Conservation (phyloP, 2,113 vertebrate genomes). For the Nothoprocta perdicaria region DNA sequence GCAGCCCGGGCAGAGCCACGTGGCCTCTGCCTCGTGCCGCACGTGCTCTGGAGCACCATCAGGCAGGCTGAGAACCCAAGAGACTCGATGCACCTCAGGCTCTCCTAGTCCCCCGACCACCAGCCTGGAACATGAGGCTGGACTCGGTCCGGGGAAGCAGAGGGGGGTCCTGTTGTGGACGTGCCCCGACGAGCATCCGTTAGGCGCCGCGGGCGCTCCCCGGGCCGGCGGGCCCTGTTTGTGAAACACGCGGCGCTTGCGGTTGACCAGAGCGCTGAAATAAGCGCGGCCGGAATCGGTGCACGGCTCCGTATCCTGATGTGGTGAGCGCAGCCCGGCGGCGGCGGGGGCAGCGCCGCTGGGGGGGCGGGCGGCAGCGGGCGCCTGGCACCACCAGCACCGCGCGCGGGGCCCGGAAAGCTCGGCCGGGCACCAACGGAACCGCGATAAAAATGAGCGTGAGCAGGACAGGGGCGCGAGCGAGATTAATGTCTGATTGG, state of each 20-base stretch:
- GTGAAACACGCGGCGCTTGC: slow-evolving; percentile 79
- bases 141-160: fast-evolving
- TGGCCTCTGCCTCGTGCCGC: fast-evolving
- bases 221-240: slow-evolving; percentile 74
- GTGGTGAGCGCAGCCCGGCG: slow-evolving; percentile 77
- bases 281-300: slow-evolving; percentile 85
- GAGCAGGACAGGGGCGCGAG: slow-evolving; percentile 73
- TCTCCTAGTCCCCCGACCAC: background rate
- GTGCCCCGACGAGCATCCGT: slow-evolving; percentile 67
- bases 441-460: slow-evolving; percentile 84
- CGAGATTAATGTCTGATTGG: slow-evolving; percentile 82
- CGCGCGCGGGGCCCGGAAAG: slow-evolving; percentile 77
- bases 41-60: fast-evolving
- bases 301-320: slow-evolving; percentile 84
- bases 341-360: slow-evolving; percentile 63
- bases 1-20: no score
- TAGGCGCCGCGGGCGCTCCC: slow-evolving; percentile 57
- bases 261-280: slow-evolving; percentile 86
- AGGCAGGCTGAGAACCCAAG: background rate
- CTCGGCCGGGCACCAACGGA: slow-evolving; percentile 80
- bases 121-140: background rate
- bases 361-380: slow-evolving; percentile 58
- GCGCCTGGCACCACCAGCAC: slow-evolving; percentile 58
- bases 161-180: background rate
- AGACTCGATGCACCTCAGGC: background rate